A percentile compares a stretch with the other conserved stretches of the same genome.
Evolutionary conservation across 2,888 invertebrate species (phyloP).

Genomic region (Crioceris asparagi): DNA sequence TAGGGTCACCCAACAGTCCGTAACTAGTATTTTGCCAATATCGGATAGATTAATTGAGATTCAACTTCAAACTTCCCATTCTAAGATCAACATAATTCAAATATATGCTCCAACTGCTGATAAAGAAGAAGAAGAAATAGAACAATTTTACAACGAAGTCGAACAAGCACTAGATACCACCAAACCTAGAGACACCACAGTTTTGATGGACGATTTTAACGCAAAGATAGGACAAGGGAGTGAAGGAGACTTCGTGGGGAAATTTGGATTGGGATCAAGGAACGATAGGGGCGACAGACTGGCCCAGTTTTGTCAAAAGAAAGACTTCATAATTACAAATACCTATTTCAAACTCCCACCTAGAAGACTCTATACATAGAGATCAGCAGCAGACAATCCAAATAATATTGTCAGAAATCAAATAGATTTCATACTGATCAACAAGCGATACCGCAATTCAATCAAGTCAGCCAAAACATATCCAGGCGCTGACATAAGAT

Average conservation of each 20-base stretch:
- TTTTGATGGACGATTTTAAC: slow-evolving; percentile 17
- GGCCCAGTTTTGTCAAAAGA: slow-evolving; percentile 17
- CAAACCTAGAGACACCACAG: too few relatives aligned
- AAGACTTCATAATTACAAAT: slow-evolving; percentile 17
- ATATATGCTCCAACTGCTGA: too few relatives aligned
- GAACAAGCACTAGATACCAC: too few relatives aligned
- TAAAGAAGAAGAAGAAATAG: too few relatives aligned
- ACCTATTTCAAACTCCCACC: slow-evolving; percentile 19
- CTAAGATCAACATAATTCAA: too few relatives aligned
- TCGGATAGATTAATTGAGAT: too few relatives aligned
- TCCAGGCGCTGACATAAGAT: slow-evolving; percentile 16
- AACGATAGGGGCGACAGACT: slow-evolving; percentile 18
- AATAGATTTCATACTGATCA: slow-evolving; percentile 20
- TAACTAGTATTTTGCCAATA: too few relatives aligned
- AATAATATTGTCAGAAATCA: slow-evolving; percentile 19
- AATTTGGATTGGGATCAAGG: slow-evolving; percentile 15
- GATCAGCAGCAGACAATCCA: slow-evolving; percentile 14
- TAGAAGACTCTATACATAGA: slow-evolving; percentile 19
- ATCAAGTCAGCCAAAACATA: slow-evolving; percentile 16
- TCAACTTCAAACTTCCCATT: too few relatives aligned
- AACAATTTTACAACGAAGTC: too few relatives aligned
- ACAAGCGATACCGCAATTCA: slow-evolving; percentile 15
- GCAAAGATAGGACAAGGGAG: slow-evolving; percentile 16
- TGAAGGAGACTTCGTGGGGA: slow-evolving; percentile 10
- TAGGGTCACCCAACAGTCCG: too few relatives aligned